These are phyloP conservation scores for Hestina assimilis DNA, from an alignment of 1,140 invertebrate genomes.

Conservation along the genomic window DNA sequence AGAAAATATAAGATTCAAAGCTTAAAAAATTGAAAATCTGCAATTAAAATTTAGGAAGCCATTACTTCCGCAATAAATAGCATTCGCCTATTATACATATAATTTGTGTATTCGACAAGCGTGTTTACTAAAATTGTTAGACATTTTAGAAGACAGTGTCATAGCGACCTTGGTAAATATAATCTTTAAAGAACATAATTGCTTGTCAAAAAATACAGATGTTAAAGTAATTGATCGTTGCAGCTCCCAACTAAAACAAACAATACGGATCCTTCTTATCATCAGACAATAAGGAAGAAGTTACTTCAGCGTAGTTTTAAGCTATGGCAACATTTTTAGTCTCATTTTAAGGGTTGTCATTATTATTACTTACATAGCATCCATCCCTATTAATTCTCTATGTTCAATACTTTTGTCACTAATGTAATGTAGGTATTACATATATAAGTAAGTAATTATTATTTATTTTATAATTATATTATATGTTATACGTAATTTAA, in stretches of 20 bases:
- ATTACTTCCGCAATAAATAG: slow-evolving; percentile 79
- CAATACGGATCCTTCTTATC: slow-evolving; percentile 59
- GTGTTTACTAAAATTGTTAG: slow-evolving; percentile 79
- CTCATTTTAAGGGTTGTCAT: slow-evolving; percentile 47
- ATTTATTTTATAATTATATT: no score
- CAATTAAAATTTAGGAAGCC: slow-evolving; percentile 78
- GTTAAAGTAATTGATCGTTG: slow-evolving; percentile 31
- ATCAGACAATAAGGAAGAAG: slow-evolving; percentile 44
- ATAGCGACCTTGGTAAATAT: slow-evolving; percentile 41
- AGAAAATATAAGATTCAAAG: slow-evolving; percentile 41
- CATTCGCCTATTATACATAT: slow-evolving; percentile 71
- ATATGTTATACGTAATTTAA: no score
- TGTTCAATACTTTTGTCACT: not conserved
- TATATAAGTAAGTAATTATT: no score
- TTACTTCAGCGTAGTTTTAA: slow-evolving; percentile 50
- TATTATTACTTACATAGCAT: slow-evolving; percentile 1
- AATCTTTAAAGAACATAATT: slow-evolving; percentile 51
- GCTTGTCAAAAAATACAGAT: slow-evolving; percentile 36
- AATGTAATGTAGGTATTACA: no score
- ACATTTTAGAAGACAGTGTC: slow-evolving; percentile 47
- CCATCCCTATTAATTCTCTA: not conserved
- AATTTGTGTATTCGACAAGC: slow-evolving; percentile 77
- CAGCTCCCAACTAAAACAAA: slow-evolving; percentile 35
- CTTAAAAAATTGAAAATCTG: slow-evolving; percentile 52
- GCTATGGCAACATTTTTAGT: slow-evolving; percentile 71